Conservation (phyloP, 2,888 invertebrate genomes). For the Alentia gelatinosa region DNA sequence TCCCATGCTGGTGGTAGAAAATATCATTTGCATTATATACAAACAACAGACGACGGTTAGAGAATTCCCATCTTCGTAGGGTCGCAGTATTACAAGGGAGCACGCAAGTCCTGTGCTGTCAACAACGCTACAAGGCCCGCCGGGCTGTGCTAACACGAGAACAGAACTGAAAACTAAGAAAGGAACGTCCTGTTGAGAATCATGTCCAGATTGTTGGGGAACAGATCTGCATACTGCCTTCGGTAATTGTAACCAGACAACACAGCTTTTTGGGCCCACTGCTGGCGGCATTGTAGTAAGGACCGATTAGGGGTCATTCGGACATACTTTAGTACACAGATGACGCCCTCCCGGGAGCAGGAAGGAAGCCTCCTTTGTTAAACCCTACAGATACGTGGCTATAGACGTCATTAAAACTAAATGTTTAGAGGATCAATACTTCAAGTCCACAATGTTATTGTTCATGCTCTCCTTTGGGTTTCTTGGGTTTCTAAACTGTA, state of each 20-base stretch:
- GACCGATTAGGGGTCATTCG: neutral
- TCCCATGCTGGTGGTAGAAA: slow-evolving; percentile 2
- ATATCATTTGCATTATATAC: slow-evolving; percentile 22
- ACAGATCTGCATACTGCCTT: neutral
- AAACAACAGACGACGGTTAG: neutral
- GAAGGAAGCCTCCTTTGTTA: neutral
- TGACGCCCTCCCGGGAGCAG: neutral
- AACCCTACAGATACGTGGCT: neutral
- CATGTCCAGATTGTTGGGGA: neutral
- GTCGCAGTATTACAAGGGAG: neutral
- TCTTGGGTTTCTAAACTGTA: neutral
- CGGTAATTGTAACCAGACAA: neutral
- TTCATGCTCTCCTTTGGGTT: neutral
- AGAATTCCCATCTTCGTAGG: neutral
- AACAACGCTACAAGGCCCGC: neutral
- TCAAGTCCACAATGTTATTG: slow-evolving; percentile 25
- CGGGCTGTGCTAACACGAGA: too few species aligned
- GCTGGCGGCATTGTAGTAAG: slow-evolving; percentile 24
- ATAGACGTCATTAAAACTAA: neutral
- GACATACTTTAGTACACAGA: neutral
- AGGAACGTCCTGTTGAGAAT: neutral
- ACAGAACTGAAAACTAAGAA: too few species aligned
- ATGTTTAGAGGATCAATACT: neutral
- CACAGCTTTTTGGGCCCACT: slow-evolving; percentile 43
- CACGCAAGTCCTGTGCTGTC: neutral